Evolutionary conservation across 2,888 invertebrate species (phyloP).

Genomic region (Taphrorychus bicolor): DNA sequence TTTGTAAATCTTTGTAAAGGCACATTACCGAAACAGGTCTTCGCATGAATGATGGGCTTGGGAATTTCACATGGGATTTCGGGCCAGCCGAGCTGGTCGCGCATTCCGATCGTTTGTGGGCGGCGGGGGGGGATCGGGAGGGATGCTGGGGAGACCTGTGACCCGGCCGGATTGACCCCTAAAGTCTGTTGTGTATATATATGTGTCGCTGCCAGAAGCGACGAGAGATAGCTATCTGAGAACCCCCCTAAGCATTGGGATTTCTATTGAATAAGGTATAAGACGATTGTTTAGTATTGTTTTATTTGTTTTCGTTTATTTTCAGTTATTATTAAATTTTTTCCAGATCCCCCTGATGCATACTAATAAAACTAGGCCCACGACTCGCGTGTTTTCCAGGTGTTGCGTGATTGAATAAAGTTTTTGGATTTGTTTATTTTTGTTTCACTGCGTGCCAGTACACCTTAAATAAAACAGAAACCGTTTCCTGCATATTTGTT

Average conservation of each 20-base stretch:
- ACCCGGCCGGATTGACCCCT: constrained; percentile 28
- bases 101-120: constrained; percentile 36
- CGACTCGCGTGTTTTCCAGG: constrained; percentile 24
- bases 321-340: background rate
- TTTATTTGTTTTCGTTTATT: too few relatives aligned
- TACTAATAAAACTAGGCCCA: background rate
- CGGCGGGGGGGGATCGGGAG: constrained; percentile 12
- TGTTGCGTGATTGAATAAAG: constrained; percentile 37
- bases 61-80: constrained; percentile 38
- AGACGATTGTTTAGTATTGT: too few relatives aligned
- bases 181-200: background rate
- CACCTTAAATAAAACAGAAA: constrained; percentile 31
- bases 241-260: background rate
- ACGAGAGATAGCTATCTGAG: background rate
- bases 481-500: background rate
- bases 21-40: constrained; percentile 33
- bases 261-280: too few relatives aligned
- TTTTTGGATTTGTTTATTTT: constrained; percentile 32
- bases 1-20: constrained; percentile 22
- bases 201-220: background rate
- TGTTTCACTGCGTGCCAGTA: constrained; percentile 30
- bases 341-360: background rate
- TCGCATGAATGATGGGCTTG: constrained; percentile 37
- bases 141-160: constrained; percentile 23
- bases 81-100: constrained; percentile 22